These are phyloP conservation scores for Aptenodytes forsteri DNA, from an alignment of 2,113 vertebrate species.

Conservation along the genomic window DNA sequence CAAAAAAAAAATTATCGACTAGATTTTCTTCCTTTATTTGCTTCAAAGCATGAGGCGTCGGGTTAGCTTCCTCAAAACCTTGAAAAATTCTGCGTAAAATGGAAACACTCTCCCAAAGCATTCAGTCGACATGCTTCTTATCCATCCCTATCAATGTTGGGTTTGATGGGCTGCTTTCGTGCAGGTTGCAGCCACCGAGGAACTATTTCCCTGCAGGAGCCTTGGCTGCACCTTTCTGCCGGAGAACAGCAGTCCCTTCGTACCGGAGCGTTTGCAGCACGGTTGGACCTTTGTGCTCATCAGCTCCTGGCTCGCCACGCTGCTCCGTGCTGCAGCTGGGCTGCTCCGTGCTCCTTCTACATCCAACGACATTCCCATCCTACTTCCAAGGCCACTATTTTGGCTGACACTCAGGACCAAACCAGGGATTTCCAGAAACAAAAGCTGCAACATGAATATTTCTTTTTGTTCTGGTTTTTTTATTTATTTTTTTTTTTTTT, in stretches of 20 bases:
- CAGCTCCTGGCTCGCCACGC: neutral
- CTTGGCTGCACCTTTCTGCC: neutral
- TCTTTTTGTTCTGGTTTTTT: neutral
- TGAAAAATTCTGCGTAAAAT: neutral
- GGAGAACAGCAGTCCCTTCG: neutral
- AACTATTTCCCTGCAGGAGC: neutral
- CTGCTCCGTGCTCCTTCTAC: neutral
- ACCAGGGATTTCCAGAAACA: neutral
- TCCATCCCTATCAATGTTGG: neutral
- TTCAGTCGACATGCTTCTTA: neutral
- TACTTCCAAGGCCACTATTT: slow-evolving; percentile 15
- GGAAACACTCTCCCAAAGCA: neutral
- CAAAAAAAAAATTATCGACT: neutral
- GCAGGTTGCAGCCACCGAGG: neutral
- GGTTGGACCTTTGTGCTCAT: neutral
- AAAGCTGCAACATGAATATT: neutral
- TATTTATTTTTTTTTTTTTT: too few species aligned
- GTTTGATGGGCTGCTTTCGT: neutral
- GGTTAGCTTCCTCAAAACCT: neutral
- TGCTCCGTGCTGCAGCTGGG: neutral
- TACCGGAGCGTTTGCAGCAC: fast-evolving
- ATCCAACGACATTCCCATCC: neutral
- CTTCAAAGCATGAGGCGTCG: fast-evolving
- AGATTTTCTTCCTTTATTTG: neutral
- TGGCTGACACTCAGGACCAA: neutral